Conservation (phyloP, 92 coral and sea anemone genomes). For the Zoanthus gigantus region DNA sequence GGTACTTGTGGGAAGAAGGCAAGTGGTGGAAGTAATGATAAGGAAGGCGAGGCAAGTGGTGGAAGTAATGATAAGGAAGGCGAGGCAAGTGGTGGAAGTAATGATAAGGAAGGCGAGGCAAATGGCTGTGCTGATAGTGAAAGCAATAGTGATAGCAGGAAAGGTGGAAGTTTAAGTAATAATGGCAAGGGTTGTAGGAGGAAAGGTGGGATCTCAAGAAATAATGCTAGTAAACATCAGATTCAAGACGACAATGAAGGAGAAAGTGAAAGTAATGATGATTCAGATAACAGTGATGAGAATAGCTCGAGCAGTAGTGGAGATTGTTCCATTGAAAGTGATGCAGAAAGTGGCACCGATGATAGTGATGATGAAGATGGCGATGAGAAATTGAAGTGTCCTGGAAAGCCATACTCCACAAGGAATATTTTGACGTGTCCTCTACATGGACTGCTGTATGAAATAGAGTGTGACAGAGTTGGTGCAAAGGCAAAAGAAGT, state of each 20-base stretch:
- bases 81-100: not conserved
- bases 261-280: conserved; percentile 2
- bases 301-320: not conserved
- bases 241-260: conserved; percentile 1
- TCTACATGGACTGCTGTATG: conserved; percentile 64
- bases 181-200: not conserved
- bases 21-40: not conserved
- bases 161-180: not conserved
- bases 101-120: not conserved
- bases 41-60: not conserved
- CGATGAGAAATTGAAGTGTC: conserved; percentile 37
- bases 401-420: conserved; percentile 60
- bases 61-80: not conserved
- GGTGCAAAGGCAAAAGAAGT: conserved; percentile 57
- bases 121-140: not conserved
- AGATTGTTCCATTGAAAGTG: conserved; percentile 4
- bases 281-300: conserved; percentile 12
- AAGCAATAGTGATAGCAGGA: conserved; percentile 1
- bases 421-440: conserved; percentile 54
- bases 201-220: not conserved
- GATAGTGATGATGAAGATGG: conserved; percentile 12
- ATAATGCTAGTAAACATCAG: not conserved
- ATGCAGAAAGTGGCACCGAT: not conserved
- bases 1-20: conserved; percentile 34
- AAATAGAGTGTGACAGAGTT: conserved; percentile 63